phyloP scores from a whole-genome alignment of 2,888 invertebrate species.

The Melanotus villosus region DNA sequence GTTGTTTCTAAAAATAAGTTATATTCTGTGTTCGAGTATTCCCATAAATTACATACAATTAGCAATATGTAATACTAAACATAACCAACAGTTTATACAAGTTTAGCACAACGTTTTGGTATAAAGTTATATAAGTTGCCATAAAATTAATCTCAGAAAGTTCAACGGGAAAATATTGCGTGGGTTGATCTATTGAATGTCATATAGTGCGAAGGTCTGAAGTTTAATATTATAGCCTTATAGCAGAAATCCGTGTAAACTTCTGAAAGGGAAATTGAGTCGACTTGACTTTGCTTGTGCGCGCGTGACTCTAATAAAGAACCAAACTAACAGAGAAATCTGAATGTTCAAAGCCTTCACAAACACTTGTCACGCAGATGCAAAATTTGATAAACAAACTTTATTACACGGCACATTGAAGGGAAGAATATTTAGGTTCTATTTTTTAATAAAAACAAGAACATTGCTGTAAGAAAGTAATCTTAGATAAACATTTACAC shows the following conservation, averaged over 20 bases:
- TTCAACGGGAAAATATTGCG: neutral
- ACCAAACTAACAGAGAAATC: constrained; percentile 5
- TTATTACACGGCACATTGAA: too few species aligned
- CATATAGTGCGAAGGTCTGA: constrained; percentile 1
- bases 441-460: too few species aligned
- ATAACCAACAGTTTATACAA: too few species aligned
- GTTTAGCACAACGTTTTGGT: too few species aligned
- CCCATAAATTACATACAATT: too few species aligned
- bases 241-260: constrained; percentile 18
- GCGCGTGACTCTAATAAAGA: constrained; percentile 19
- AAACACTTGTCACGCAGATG: neutral
- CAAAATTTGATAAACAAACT: neutral
- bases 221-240: constrained; percentile 19
- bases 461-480: too few species aligned
- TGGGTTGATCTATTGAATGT: constrained; percentile 10
- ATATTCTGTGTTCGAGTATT: too few species aligned
- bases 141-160: constrained; percentile 7
- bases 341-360: neutral
- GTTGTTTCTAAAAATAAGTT: too few species aligned
- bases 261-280: constrained; percentile 22
- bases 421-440: too few species aligned
- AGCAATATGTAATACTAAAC: too few species aligned
- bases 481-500: too few species aligned
- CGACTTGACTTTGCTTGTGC: constrained; percentile 9
- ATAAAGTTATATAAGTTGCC: too few species aligned